Base-by-base conservation (phyloP, 2,888 invertebrate genomes). In the Gibbula magus region DNA sequence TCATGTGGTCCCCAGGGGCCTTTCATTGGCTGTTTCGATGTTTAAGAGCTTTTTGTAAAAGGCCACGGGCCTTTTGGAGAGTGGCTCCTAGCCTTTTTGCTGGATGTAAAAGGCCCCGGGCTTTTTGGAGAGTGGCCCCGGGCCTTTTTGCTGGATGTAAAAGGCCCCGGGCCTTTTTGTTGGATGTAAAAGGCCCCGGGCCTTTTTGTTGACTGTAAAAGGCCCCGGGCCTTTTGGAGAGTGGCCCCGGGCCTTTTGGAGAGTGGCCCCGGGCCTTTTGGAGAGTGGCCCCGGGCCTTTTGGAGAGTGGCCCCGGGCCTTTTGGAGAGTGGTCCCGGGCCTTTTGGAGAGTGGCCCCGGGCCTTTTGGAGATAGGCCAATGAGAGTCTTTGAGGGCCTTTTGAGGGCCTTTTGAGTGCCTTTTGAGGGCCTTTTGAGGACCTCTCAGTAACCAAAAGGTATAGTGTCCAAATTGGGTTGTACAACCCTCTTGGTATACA, bases 401-500 rank as follows among this genome's bases (percentile, higher is more conserved):
- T 22, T 13, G 61, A 25, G 8, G 51, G 2, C 8, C 7, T 13
- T 20, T 51, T 67, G 29, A n/a, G 67, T 29, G 67, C 10, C 35
- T n/a, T n/a, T n/a, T 18, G 18, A 7, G 32, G n/a, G n/a, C 35
- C 29, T 32, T 20, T 25, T 22, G 22, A 2, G 13, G 32, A 18
- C 8, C 20, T 32, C 32, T 35, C 35, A 85, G 81, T 52, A 83
- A 18, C 85, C 84, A 77, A 78, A 86, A 0, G 84, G 86, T n/a
- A 81, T 61, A 13, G 86, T 86, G 45, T 83, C 80, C 13, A 79
- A 80, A 45, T 82, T 76, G 18, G 74, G 74, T 61, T 79, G 45
- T n/a, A 80, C 74, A 61, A 75, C 70, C 18, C 84, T 56, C 81
- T 86, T 84, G 0, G 82, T 83, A 51, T 84, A 84, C 22, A 84